Conservation (phyloP, 2,797 vertebrate genomes). For the Coregonus sp. region DNA sequence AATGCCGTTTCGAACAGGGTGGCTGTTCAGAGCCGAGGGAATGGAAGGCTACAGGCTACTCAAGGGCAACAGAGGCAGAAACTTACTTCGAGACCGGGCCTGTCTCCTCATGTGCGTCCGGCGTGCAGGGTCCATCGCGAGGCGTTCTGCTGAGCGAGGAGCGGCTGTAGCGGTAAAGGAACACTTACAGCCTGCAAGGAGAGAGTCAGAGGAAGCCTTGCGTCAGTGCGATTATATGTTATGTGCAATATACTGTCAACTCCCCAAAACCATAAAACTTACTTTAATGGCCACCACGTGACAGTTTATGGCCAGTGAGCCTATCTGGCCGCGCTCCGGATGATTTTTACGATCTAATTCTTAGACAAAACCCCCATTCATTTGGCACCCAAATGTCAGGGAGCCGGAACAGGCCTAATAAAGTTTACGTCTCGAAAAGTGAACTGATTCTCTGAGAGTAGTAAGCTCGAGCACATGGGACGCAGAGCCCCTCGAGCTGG, state of each 20-base stretch:
- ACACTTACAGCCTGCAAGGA: conserved; percentile 90
- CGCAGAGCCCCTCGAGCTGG: conserved; percentile 81
- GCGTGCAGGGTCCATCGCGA: conserved; percentile 54
- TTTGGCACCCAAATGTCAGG: conserved; percentile 98
- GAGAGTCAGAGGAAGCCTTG: conserved; percentile 96
- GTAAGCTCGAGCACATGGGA: conserved; percentile 81
- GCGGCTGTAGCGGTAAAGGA: conserved; percentile 87
- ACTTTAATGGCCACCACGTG: conserved; percentile 99
- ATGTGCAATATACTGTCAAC: conserved; percentile 99
- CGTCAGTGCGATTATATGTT: conserved; percentile 99
- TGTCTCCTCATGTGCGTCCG: conserved; percentile 75
- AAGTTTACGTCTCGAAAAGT: conserved; percentile 97
- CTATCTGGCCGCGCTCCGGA: conserved; percentile 98
- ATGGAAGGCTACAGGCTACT: background rate
- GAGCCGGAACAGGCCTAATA: conserved; percentile 93
- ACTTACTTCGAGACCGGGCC: background rate
- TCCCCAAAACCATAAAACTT: conserved; percentile 99
- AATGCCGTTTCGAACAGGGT: conserved; percentile 64
- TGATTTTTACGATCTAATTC: conserved; percentile 99
- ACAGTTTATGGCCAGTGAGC: conserved; percentile 99
- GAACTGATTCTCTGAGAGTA: conserved; percentile 83
- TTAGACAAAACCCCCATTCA: conserved; percentile 99
- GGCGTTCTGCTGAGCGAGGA: conserved; percentile 72
- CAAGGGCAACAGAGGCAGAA: conserved; percentile 1
- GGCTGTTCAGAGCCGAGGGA: conserved; percentile 43